A percentile compares a stretch with the other conserved stretches of the same genome.
Evolutionary conservation across 64 coral and sea anemone genomes (phyloP).

Genomic region (Acropora tenuis): DNA sequence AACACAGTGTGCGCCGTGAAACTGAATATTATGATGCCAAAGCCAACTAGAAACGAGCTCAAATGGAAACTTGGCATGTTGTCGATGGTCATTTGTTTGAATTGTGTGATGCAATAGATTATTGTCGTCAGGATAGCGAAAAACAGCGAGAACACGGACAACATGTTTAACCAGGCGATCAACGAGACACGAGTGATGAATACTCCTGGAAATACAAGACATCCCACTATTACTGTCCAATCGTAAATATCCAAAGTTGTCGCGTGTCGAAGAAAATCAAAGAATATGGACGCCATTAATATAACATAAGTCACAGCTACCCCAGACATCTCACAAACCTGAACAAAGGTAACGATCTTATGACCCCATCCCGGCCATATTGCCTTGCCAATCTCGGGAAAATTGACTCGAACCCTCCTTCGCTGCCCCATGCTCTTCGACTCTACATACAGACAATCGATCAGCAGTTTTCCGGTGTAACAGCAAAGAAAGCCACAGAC

Average conservation of each 20-base stretch:
- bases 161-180: slow-evolving; percentile 93
- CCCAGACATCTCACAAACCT: slow-evolving; percentile 93
- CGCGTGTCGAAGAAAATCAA: slow-evolving; percentile 53
- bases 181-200: slow-evolving; percentile 89
- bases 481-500: slow-evolving; percentile 78
- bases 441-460: slow-evolving; percentile 81
- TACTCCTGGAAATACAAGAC: slow-evolving; percentile 68
- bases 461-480: slow-evolving; percentile 81
- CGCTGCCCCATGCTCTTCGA: slow-evolving; percentile 77
- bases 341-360: slow-evolving; percentile 79
- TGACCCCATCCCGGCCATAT: slow-evolving; percentile 88
- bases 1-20: slow-evolving; percentile 83
- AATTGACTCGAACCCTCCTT: slow-evolving; percentile 77
- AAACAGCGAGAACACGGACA: slow-evolving; percentile 83
- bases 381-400: slow-evolving; percentile 84
- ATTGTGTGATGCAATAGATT: slow-evolving; percentile 73
- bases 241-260: slow-evolving; percentile 72
- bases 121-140: slow-evolving; percentile 66
- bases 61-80: slow-evolving; percentile 76
- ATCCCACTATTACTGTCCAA: slow-evolving; percentile 76
- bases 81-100: slow-evolving; percentile 46
- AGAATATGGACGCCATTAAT: slow-evolving; percentile 68
- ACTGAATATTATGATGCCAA: slow-evolving; percentile 91
- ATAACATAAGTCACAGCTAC: slow-evolving; percentile 82
- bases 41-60: slow-evolving; percentile 72